Conservation (phyloP, 2,888 invertebrate genomes). For the Rhodophaea formosa region DNA sequence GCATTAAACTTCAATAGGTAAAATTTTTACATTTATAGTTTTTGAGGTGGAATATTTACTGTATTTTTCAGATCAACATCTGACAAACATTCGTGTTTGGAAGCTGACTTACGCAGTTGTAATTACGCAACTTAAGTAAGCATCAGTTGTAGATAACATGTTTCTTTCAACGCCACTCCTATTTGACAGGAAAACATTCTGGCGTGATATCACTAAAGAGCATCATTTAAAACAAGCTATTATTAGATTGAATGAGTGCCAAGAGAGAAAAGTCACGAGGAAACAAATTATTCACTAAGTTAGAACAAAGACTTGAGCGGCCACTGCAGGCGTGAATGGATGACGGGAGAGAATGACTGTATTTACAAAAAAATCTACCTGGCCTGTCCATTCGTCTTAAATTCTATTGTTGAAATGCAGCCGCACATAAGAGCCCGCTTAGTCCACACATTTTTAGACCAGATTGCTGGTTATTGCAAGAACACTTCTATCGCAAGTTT, state of each 20-base stretch:
- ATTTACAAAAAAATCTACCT: constrained; percentile 60
- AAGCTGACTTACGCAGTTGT: background rate
- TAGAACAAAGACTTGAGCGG: constrained; percentile 44
- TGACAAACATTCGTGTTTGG: background rate
- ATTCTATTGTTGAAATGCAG: constrained; percentile 49
- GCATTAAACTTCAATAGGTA: too few species aligned
- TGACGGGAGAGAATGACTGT: constrained; percentile 38
- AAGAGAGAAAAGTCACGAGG: constrained; percentile 27
- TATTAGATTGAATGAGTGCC: constrained; percentile 27
- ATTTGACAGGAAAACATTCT: constrained; percentile 8
- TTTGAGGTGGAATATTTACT: background rate
- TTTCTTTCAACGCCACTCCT: constrained; percentile 1
- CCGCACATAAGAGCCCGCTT: constrained; percentile 22
- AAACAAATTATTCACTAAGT: constrained; percentile 31
- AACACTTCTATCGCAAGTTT: too few species aligned
- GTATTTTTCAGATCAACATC: background rate
- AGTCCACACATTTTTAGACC: constrained; percentile 3
- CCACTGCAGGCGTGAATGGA: constrained; percentile 49
- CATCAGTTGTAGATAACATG: background rate
- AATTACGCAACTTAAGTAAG: background rate
- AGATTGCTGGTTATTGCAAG: background rate
- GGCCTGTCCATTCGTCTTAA: constrained; percentile 48
- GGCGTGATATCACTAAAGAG: constrained; percentile 11
- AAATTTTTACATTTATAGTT: too few species aligned
- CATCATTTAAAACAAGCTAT: constrained; percentile 17